phyloP scores from a whole-genome alignment of 2,888 invertebrate species.

The Allygus modestus region DNA sequence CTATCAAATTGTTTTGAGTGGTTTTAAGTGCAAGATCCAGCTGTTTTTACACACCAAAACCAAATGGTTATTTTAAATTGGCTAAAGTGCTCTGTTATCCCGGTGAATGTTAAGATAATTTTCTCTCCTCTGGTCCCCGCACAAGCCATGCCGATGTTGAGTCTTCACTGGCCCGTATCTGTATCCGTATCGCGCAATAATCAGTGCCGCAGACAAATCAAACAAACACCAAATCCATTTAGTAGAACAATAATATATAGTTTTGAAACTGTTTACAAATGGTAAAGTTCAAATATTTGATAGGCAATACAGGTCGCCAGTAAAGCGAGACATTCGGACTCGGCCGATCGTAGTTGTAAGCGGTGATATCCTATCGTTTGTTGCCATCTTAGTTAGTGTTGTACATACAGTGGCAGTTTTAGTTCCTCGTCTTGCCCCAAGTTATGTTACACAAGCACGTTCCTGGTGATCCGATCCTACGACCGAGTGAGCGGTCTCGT shows the following conservation, averaged over 20 bases:
- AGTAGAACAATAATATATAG: conserved; percentile 18
- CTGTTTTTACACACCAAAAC: no score
- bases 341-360: conserved; percentile 23
- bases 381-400: conserved; percentile 56
- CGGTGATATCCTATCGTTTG: conserved; percentile 41
- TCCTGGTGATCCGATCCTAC: conserved; percentile 41
- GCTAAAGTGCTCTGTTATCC: no score
- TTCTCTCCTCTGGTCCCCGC: conserved; percentile 10
- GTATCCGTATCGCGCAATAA: conserved; percentile 60
- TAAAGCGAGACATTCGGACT: background rate
- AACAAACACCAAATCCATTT: conserved; percentile 64
- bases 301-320: conserved; percentile 32
- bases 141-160: background rate
- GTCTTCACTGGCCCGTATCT: conserved; percentile 9
- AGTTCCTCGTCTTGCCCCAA: conserved; percentile 35
- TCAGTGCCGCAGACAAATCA: conserved; percentile 65
- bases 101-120: no score
- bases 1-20: no score
- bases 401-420: conserved; percentile 46
- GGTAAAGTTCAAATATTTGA: conserved; percentile 51
- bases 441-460: conserved; percentile 43
- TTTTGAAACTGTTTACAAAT: conserved; percentile 58
- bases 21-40: no score
- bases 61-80: no score
- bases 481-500: conserved; percentile 1